Conservation (phyloP, 2,113 vertebrate species). For the Oreamnos americanus region DNA sequence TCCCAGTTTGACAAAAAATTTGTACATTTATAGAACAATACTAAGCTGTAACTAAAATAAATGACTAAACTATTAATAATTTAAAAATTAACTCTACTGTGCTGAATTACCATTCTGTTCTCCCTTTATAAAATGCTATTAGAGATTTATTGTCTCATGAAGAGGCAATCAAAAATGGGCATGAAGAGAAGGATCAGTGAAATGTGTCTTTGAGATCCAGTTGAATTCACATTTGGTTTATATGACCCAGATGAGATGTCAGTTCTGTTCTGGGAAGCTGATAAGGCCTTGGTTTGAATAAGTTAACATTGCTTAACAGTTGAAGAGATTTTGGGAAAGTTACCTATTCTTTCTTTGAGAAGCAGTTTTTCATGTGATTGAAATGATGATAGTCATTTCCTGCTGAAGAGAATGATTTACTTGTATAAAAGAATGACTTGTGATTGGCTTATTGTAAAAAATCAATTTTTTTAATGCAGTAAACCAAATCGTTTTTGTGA, state of each 20-base stretch:
- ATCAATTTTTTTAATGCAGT: constrained; percentile 53
- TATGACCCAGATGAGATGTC: neutral
- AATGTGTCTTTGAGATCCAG: neutral
- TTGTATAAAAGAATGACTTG: constrained; percentile 62
- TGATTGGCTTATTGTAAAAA: constrained; percentile 66
- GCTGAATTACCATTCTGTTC: neutral
- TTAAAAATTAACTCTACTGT: neutral
- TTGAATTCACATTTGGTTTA: neutral
- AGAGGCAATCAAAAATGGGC: neutral
- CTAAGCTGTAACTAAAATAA: neutral
- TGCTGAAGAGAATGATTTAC: constrained; percentile 54
- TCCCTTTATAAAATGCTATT: neutral
- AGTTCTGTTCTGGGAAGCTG: neutral
- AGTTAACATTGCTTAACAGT: neutral
- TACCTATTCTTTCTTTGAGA: constrained; percentile 24
- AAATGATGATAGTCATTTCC: constrained; percentile 10
- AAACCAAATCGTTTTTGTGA: constrained; percentile 69
- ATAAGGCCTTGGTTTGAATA: neutral
- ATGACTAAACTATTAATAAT: neutral
- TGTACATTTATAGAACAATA: neutral
- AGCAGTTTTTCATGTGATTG: neutral
- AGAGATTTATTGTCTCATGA: neutral
- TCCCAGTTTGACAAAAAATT: neutral
- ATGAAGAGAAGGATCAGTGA: neutral
- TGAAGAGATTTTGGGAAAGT: neutral